Conservation (phyloP, 1,140 invertebrate species). For the Gryon sp. region DNA sequence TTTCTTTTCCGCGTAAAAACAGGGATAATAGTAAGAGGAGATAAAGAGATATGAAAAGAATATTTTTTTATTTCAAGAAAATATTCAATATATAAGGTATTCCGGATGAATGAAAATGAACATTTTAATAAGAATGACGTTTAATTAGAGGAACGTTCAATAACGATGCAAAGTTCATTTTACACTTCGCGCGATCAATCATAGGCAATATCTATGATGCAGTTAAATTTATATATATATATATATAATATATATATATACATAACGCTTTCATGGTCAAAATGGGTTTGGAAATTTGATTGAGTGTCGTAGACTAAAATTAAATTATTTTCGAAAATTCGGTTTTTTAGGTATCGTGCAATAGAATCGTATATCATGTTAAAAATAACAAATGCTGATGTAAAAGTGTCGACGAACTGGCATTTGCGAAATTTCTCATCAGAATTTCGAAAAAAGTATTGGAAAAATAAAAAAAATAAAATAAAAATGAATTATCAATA, state of each 20-base stretch:
- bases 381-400: neutral
- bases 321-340: conserved; percentile 15
- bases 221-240: neutral
- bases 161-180: conserved; percentile 36
- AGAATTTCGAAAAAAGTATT: neutral
- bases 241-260: no score
- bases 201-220: conserved; percentile 2
- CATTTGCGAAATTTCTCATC: neutral
- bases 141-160: conserved; percentile 10
- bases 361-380: conserved; percentile 9
- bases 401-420: neutral
- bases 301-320: neutral
- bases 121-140: conserved; percentile 46
- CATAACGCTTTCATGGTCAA: neutral
- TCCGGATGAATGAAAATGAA: neutral
- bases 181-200: conserved; percentile 36
- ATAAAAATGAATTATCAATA: neutral
- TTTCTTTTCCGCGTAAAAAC: no score
- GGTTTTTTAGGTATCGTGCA: neutral
- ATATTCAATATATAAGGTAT: conserved; percentile 28
- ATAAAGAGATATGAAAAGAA: no score
- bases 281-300: conserved; percentile 14
- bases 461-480: neutral
- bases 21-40: no score
- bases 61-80: no score